These are phyloP conservation scores for Zoanthus sociatus DNA, from an alignment of 92 coral and sea anemone genomes.

Conservation along the genomic window DNA sequence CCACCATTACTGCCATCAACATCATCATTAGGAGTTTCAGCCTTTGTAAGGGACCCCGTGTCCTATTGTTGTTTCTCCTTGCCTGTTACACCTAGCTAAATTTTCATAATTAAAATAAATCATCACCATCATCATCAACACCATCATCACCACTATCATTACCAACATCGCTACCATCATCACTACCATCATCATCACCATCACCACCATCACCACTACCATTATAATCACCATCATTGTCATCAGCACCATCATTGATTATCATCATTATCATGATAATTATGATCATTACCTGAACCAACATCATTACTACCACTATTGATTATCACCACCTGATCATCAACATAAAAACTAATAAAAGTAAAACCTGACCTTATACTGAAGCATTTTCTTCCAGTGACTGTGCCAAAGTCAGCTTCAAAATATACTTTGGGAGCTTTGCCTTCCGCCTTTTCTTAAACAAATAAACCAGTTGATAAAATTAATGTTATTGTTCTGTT, in stretches of 20 bases:
- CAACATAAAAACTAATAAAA: neutral
- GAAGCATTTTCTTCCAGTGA: conserved; percentile 87
- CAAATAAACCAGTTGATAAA: conserved; percentile 1
- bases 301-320: neutral
- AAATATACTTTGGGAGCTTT: conserved; percentile 78
- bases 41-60: too few species aligned
- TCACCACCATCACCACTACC: too few species aligned
- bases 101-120: neutral
- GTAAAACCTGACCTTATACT: conserved; percentile 73
- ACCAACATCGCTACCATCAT: neutral
- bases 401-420: conserved; percentile 90
- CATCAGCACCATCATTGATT: too few species aligned
- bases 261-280: neutral
- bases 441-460: conserved; percentile 73
- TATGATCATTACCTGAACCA: neutral
- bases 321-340: neutral
- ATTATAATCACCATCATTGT: too few species aligned
- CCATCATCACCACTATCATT: neutral
- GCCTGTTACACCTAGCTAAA: too few species aligned
- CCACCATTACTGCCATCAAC: neutral
- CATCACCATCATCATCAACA: neutral
- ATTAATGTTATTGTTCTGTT: too few species aligned
- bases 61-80: too few species aligned
- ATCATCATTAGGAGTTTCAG: neutral
- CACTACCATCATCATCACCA: too few species aligned